Evolutionary conservation across 2,113 vertebrate genomes (phyloP), one percentile per base, ranked within the genome.

Genomic region (Agapornis roseicollis): DNA sequence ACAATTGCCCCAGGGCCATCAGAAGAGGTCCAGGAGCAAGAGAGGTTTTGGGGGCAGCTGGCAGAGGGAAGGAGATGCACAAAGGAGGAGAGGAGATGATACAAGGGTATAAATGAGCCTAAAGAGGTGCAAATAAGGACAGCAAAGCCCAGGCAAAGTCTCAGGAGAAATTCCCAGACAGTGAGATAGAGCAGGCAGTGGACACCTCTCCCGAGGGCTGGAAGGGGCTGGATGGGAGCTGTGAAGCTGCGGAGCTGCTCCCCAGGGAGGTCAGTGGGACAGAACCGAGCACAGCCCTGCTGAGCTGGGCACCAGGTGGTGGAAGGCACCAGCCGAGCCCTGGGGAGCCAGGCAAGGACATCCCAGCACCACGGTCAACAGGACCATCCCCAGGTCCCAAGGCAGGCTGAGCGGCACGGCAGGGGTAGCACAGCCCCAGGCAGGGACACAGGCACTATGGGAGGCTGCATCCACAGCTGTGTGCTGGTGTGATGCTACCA

Each of bases 81-180:
- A 56, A 68, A 64, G 50, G 18, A 85, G 52, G 35, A 68, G 35
- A 79, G 27, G 22, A 94, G 46, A 88, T 0, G 1, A 89, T 84
- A 20, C 11, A 49, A 88, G 82, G 35, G 73, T 64, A 61, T 69
- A 60, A 90, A 69, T 53, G 61, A 89, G 81, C 66, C 74, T 71
- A 19, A 60, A 87, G 81, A 94, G 89, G 96, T 88, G 89, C 89
- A 97, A 96, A 91, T 88, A 89, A 97, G 94, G 95, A 95, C 94
- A 96, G 49, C 39, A 69, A 89, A 93, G 74, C 3, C 65, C 73
- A 95, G 63, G 44, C 86, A 49, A 95, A 91, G 16, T 95, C 95
- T 96, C 95, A 72, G 84, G 93, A 96, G 95, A 94, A 94, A 97
- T 97, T 97, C 96, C 94, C 91, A 97, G 95, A 95, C 94, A n/a